Evolutionary conservation across 2,888 invertebrate genomes (phyloP), one percentile per base, ranked within the genome.

Genomic region (Tribolium freemani): DNA sequence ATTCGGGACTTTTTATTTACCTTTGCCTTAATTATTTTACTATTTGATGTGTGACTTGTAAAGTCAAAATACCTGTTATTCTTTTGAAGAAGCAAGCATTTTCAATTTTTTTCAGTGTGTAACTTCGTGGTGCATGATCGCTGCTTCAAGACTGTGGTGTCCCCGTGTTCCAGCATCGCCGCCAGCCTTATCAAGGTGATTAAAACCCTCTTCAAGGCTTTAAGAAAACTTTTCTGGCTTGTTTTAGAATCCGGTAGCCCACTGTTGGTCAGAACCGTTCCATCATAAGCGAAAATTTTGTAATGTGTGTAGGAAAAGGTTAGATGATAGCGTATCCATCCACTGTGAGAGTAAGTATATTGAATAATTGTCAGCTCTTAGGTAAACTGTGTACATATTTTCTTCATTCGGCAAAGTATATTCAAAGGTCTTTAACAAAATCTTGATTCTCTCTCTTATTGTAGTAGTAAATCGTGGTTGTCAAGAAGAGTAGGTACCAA

Each of bases 71-170:
- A n/a, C n/a, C n/a, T n/a, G n/a, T n/a, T n/a, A n/a, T n/a, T n/a
- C n/a, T n/a, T n/a, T n/a, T n/a, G n/a, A n/a, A n/a, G n/a, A n/a
- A n/a, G 16, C 16, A 16, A 16, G 16, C 16, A 16, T 16, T 16
- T 16, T 16, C 2, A 16, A 16, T 16, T 16, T 87, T 83, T 94
- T 96, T 72, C 94, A 99, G 99, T 99, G 87, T 99, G 99, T 92
- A 99, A 99, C 92, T 99, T 99, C 92, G 97, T 99, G 87, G 98
- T 99, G 88, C 99, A 99, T 91, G 99, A 99, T 90, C 93, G 98
- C 90, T 99, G 99, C 91, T 92, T 98, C 88, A 95, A 94, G 90
- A 95, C 94, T 87, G 98, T 99, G 88, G 97, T 98, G 85, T 98
- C 99, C 87, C 98, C 99, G 87, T 99, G 99, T 91, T 97, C 98